Evolutionary conservation across 2,888 invertebrate species (phyloP).

Genomic region (Norana najaformis): DNA sequence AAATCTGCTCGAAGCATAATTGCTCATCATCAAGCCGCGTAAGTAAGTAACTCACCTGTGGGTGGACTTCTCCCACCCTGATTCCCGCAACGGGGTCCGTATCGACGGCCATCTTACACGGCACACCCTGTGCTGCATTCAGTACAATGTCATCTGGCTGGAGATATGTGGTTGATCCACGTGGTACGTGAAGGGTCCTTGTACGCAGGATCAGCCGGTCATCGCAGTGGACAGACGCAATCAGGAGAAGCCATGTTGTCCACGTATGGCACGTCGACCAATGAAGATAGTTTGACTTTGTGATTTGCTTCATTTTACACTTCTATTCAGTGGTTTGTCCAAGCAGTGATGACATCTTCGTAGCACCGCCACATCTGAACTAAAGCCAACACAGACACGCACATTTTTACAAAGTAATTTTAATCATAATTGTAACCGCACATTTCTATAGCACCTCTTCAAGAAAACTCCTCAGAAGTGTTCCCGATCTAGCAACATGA

Average conservation of each 20-base stretch:
- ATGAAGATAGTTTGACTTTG: not conserved
- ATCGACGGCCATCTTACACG: not conserved
- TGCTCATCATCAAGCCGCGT: not conserved
- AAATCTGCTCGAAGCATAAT: not conserved
- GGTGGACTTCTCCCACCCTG: not conserved
- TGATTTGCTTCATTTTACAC: not conserved
- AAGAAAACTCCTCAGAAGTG: too few species aligned
- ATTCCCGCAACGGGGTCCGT: not conserved
- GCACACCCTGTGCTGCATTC: not conserved
- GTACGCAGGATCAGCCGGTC: not conserved
- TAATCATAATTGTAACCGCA: too few species aligned
- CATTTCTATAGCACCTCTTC: too few species aligned
- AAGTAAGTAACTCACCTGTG: not conserved
- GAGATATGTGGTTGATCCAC: not conserved
- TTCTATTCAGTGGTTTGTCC: not conserved
- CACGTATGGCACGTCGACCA: not conserved
- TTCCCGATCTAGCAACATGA: too few species aligned
- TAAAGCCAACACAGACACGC: not conserved
- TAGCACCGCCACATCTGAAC: slow-evolving; percentile 6
- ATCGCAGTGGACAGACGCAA: not conserved
- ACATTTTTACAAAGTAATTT: too few species aligned
- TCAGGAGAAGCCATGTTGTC: not conserved
- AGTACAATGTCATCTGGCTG: slow-evolving; percentile 17
- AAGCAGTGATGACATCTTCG: slow-evolving; percentile 5
- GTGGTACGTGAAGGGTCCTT: not conserved